Base-by-base conservation (phyloP, 2,113 vertebrate genomes). In the Tautogolabrus adspersus region DNA sequence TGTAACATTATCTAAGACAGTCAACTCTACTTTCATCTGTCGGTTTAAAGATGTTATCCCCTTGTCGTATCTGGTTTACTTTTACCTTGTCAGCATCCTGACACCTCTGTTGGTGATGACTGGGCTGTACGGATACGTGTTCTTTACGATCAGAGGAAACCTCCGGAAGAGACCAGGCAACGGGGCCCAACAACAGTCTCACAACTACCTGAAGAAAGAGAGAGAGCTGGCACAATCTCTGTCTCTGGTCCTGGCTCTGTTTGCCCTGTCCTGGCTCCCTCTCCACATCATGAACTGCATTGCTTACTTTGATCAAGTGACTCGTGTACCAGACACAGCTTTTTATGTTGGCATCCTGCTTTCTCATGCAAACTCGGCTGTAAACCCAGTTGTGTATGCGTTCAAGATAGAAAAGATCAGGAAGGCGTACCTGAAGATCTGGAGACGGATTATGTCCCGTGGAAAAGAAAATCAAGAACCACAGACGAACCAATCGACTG, bases 361-460 rank as follows among this genome's bases (percentile, higher is more conserved):
- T n/a, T n/a, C n/a, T n/a, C n/a, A n/a, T n/a, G 94, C 90, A 10
- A 97, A 97, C 66, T 98, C 96, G 40, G 95, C 95, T 44, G 90
- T 98, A 87, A 98, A 98, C 87, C 96, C 96, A 15, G 76, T 97
- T 1, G 73, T 97, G 58, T 97, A 97, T 1, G 95, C 96, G 0
- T 96, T 86, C 68, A 96, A 93, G 92, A 96, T 98, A 75, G 92
- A 90, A 44, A 97, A 95, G 86, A 96, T 97, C 88, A 96, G 90
- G 88, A 75, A 9, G 22, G 93, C 90, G 0, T 96, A 95, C 75
- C 37, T 91, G 58, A 87, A 91, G 4, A 90, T 97, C 75, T 88
- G 89, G 92, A 83, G 30, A 61, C n/a, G 9, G 7, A 55, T 6
- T 26, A 7, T 76, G 37, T 13, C 22, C 6, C 79, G 77, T 57